Evolutionary conservation across 2,888 invertebrate genomes (phyloP), one percentile per base, ranked within the genome.

Genomic region (Pseudanteris insignis): DNA sequence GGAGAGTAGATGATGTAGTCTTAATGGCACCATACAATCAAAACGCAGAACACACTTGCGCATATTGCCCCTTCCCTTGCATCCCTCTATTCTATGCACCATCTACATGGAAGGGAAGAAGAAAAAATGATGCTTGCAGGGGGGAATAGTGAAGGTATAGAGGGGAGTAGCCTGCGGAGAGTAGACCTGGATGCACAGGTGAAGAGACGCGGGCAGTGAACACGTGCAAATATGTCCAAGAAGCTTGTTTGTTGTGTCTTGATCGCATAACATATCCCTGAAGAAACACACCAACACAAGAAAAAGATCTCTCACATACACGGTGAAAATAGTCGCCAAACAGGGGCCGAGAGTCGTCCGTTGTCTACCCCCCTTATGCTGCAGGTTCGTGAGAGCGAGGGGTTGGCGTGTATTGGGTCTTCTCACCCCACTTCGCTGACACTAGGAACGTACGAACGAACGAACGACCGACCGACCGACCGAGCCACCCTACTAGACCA

Each of bases 341-440:
- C 29, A 41, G 14, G 38, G 41, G n/a, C n/a, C n/a, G 26, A 26
- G 58, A 44, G 51, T 18, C 63, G 64, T 66, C 64, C 69, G 65
- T 66, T 66, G 68, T 57, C n/a, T 70, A 70, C 68, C 71, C 70
- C 73, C 69, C 70, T 73, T 68, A 71, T 70, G 67, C 70, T 67
- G 68, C 69, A 67, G 70, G 69, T 65, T 70, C 69, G 70, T 72
- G 69, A 68, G 76, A 72, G 71, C 70, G 70, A 75, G 73, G 71
- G 75, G 75, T 70, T 70, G 74, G 70, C 68, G 51, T 57, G 37
- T 54, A 71, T 69, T 70, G 72, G 72, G 68, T 69, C 71, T 74
- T 72, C 74, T 74, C 73, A 71, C 75, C 75, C 76, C 75, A 73
- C 77, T 73, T 72, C 73, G 75, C 74, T 75, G 74, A 68, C 74